Conservation (phyloP, 2,888 invertebrate species). For the Aphidius colemani region DNA sequence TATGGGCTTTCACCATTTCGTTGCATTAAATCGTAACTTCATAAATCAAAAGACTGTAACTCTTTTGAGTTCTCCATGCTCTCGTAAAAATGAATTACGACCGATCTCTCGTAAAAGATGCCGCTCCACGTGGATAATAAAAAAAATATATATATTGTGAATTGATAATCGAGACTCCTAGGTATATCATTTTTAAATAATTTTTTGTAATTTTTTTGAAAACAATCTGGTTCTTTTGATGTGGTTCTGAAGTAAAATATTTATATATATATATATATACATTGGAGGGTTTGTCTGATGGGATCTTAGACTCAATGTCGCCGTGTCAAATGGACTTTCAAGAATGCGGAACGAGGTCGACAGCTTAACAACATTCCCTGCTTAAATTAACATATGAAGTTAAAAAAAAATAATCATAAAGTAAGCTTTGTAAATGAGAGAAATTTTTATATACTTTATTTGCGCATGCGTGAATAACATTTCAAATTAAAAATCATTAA, state of each 20-base stretch:
- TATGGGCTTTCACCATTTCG: slow-evolving; percentile 30
- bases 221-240: too few species aligned
- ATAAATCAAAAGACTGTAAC: slow-evolving; percentile 37
- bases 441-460: too few species aligned
- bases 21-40: slow-evolving; percentile 41
- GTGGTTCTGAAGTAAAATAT: too few species aligned
- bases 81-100: slow-evolving; percentile 42
- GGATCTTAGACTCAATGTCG: slow-evolving; percentile 1
- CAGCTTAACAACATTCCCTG: slow-evolving; percentile 1
- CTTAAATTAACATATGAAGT: background rate
- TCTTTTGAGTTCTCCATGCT: slow-evolving; percentile 37
- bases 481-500: too few species aligned
- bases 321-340: background rate
- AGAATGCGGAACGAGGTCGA: slow-evolving; percentile 16
- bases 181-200: slow-evolving; percentile 21
- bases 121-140: slow-evolving; percentile 12
- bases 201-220: too few species aligned
- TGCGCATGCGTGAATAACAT: too few species aligned
- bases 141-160: background rate
- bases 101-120: slow-evolving; percentile 28
- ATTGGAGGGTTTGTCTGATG: too few species aligned
- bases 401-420: too few species aligned
- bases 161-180: slow-evolving; percentile 18
- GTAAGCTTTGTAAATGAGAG: too few species aligned
- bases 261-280: too few species aligned